A percentile compares a stretch with the other conserved stretches of the same genome.
Conservation (phyloP, 2,797 vertebrate genomes). For the Fundulus diaphanus region DNA sequence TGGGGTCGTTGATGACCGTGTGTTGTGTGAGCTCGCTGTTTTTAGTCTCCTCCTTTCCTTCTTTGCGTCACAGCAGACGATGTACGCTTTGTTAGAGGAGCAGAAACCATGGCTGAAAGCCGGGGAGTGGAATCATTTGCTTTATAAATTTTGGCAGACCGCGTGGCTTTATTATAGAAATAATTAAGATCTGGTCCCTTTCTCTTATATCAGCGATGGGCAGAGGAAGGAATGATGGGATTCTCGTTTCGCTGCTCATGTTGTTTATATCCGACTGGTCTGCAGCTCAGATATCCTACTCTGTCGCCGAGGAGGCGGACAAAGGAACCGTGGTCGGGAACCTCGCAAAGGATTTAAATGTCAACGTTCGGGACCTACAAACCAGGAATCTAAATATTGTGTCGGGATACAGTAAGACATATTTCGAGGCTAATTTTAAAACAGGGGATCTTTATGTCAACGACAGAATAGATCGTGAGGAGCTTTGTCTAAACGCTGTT, state of each 20-base stretch:
- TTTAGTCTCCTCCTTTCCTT: slow-evolving; percentile 33
- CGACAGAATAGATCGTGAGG: slow-evolving; percentile 70
- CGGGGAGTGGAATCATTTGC: neutral
- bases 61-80: slow-evolving; percentile 19
- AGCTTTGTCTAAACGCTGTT: slow-evolving; percentile 60
- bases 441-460: slow-evolving; percentile 70
- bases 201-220: slow-evolving; percentile 41
- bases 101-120: slow-evolving; percentile 9
- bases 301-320: slow-evolving; percentile 77
- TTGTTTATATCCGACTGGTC: slow-evolving; percentile 58
- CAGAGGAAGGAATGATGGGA: slow-evolving; percentile 4
- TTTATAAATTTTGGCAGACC: neutral
- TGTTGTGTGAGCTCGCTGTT: slow-evolving; percentile 6
- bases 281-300: slow-evolving; percentile 76
- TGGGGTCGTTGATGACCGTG: slow-evolving; percentile 59
- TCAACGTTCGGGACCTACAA: slow-evolving; percentile 73
- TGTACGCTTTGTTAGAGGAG: slow-evolving; percentile 40
- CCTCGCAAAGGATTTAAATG: slow-evolving; percentile 79
- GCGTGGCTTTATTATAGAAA: slow-evolving; percentile 19
- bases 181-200: accelerated
- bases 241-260: slow-evolving; percentile 11
- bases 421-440: slow-evolving; percentile 63
- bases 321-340: slow-evolving; percentile 80
- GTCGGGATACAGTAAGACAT: slow-evolving; percentile 70
- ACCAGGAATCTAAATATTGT: slow-evolving; percentile 74